Base-by-base conservation (phyloP, 1,140 invertebrate species). In the Hyles vespertilio region DNA sequence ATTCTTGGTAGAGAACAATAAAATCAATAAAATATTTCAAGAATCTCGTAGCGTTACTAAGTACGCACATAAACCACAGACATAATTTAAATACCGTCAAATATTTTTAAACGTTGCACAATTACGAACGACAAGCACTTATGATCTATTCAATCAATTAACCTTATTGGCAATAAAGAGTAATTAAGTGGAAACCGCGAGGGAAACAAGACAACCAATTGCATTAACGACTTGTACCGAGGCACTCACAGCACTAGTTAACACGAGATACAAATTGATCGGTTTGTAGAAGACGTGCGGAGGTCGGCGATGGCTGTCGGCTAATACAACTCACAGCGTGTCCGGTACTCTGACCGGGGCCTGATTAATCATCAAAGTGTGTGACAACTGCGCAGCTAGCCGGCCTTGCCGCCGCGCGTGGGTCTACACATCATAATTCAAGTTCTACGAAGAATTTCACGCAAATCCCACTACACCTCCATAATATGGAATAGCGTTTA, bases 361-460 rank as follows among this genome's bases (percentile, higher is more conserved):
- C 65, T 70, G 76, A 84, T 88, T 84, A 87, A 88, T 87, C 84
- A 87, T 83, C 72, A 66, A 65, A 65, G 3, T 4, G n/a, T 45
- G 54, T 34, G 72, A 75, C 82, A 82, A 88, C 81, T 87, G 83
- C 85, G 85, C 83, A 87, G 76, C 72, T 65, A 61, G 52, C 53
- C 70, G 84, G 69, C 84, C 85, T 87, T 87, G 82, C 56, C 45
- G 57, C 46, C 55, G 71, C 71, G 80, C 85, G 85, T 88, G 82
- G 85, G 85, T 62, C 69, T 54, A 56, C 60, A 64, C 72, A 77
- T 83, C 79, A 83, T 82, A 84, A 81, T 70, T 76, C 66, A 83
- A 67, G 71, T 72, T 73, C 72, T 40, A 40, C 8, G 36, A 40
- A 40, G 36, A 40, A 8, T 40, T 40, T 40, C 36, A 40, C 36